Conservation (phyloP, 2,797 vertebrate genomes). For the Melanotaenia nigrans region DNA sequence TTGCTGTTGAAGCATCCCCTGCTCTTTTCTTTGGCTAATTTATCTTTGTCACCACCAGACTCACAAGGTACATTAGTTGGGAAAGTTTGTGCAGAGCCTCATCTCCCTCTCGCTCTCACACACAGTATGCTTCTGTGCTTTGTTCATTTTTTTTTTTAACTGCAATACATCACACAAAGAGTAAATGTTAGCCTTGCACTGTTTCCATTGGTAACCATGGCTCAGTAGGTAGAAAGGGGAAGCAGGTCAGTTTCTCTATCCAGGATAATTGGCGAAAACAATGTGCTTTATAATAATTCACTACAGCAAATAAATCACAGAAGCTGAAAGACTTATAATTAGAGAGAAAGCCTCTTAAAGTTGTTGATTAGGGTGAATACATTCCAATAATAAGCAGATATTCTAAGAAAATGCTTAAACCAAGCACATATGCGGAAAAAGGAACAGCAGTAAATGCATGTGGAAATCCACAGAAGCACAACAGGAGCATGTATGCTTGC, state of each 20-base stretch:
- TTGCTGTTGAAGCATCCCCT: constrained; percentile 78
- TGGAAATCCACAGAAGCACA: constrained; percentile 20
- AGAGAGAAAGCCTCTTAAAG: constrained; percentile 31
- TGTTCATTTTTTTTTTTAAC: constrained; percentile 66
- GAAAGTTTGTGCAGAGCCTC: constrained; percentile 66
- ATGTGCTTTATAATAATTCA: constrained; percentile 69
- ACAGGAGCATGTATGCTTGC: constrained; percentile 32
- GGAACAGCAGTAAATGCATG: constrained; percentile 11
- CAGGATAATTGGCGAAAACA: constrained; percentile 68
- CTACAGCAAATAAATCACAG: constrained; percentile 46
- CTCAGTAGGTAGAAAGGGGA: constrained; percentile 67
- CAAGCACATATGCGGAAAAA: constrained; percentile 6
- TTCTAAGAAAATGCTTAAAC: constrained; percentile 23
- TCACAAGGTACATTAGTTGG: constrained; percentile 74
- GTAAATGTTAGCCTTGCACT: constrained; percentile 78
- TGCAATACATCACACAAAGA: constrained; percentile 79
- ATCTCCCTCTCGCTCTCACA: constrained; percentile 39
- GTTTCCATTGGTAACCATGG: constrained; percentile 82
- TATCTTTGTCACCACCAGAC: constrained; percentile 79
- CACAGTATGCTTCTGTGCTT: constrained; percentile 64
- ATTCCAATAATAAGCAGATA: constrained; percentile 28
- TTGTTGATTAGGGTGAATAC: constrained; percentile 37
- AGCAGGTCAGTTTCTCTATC: constrained; percentile 67
- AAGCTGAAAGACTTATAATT: constrained; percentile 49
- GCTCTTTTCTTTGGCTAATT: constrained; percentile 82